A percentile compares a stretch with the other conserved stretches of the same genome.
Conservation (phyloP, 1,140 invertebrate genomes). For the Scaptodrosophila lebanonensis region DNA sequence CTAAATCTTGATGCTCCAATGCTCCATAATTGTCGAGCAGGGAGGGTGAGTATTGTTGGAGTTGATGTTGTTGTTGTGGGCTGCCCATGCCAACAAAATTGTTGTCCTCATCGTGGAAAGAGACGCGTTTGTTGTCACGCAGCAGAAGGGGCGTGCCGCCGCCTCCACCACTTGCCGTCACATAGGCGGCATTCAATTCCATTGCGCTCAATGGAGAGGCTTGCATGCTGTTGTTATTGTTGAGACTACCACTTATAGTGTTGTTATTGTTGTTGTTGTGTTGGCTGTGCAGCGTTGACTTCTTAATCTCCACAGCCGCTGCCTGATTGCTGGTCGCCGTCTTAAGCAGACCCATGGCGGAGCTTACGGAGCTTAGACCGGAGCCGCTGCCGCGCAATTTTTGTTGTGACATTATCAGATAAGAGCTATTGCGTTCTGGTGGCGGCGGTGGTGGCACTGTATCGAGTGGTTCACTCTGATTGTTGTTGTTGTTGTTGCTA, state of each 20-base stretch:
- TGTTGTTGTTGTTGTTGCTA: slow-evolving; percentile 50
- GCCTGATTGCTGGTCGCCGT: slow-evolving; percentile 69
- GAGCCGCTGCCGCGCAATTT: slow-evolving; percentile 53
- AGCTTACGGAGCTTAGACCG: too few relatives aligned
- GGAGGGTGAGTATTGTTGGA: slow-evolving; percentile 45
- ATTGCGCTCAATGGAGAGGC: slow-evolving; percentile 58
- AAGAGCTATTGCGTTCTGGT: slow-evolving; percentile 88
- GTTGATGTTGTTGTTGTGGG: slow-evolving; percentile 31
- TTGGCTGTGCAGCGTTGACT: slow-evolving; percentile 38
- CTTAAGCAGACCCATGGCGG: slow-evolving; percentile 51
- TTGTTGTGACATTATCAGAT: slow-evolving; percentile 86
- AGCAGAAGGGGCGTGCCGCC: slow-evolving; percentile 41
- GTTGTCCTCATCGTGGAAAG: slow-evolving; percentile 84
- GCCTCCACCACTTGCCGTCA: slow-evolving; percentile 54
- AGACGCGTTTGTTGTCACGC: slow-evolving; percentile 81
- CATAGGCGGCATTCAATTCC: slow-evolving; percentile 66
- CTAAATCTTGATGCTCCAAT: slow-evolving; percentile 75
- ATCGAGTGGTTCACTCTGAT: slow-evolving; percentile 38
- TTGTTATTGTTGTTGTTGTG: slow-evolving; percentile 55
- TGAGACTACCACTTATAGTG: slow-evolving; percentile 45
- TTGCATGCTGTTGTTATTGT: slow-evolving; percentile 46
- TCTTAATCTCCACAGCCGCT: slow-evolving; percentile 51
- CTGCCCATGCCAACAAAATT: slow-evolving; percentile 64
- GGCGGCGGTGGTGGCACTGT: slow-evolving; percentile 81
- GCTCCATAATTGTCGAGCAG: slow-evolving; percentile 42